A percentile compares a stretch with the other conserved stretches of the same genome.
phyloP scores from a whole-genome alignment of 2,113 vertebrate genomes.

The Nettapus auritus region DNA sequence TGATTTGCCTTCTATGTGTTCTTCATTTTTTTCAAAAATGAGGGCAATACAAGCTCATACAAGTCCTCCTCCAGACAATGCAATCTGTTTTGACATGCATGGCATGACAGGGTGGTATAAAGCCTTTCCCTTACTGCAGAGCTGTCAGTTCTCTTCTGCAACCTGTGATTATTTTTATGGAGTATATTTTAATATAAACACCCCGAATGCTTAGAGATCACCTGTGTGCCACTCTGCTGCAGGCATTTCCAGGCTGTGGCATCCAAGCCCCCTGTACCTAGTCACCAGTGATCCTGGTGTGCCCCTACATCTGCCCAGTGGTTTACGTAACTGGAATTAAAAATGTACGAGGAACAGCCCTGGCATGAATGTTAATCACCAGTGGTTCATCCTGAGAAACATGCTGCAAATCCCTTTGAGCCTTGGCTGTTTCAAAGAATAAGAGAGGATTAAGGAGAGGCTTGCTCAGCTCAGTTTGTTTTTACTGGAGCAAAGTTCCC shows the following conservation, averaged over 20 bases:
- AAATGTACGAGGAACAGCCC: neutral
- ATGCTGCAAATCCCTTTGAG: neutral
- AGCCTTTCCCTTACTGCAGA: neutral
- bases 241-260: neutral
- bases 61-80: neutral
- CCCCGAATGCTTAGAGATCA: neutral
- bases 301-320: neutral
- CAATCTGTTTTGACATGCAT: neutral
- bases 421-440: neutral
- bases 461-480: neutral
- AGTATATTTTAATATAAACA: rapidly evolving
- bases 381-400: neutral
- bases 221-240: rapidly evolving
- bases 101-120: neutral
- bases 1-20: neutral
- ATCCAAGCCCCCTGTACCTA: neutral
- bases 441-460: neutral
- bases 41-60: neutral
- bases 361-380: neutral
- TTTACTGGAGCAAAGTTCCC: neutral
- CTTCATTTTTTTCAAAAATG: neutral
- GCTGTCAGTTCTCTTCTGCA: neutral
- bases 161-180: neutral
- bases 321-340: neutral
- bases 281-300: no score